phyloP scores from a whole-genome alignment of 2,113 vertebrate species.

The Sterrhoptilus dennistouni region DNA sequence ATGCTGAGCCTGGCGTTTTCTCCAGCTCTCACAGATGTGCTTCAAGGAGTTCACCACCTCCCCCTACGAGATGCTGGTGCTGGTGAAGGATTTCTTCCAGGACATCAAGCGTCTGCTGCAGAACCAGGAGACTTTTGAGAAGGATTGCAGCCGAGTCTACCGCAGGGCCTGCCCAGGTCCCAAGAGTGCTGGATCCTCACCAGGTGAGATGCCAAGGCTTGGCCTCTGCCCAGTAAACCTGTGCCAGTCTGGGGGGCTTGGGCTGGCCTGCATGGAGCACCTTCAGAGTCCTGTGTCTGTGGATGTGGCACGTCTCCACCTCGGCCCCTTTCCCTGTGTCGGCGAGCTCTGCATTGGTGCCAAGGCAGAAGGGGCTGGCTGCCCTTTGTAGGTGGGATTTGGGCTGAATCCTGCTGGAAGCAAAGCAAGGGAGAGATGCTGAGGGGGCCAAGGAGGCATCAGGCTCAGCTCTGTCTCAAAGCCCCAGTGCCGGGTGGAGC shows the following conservation, averaged over 20 bases:
- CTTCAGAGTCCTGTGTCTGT: background rate
- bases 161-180: constrained; percentile 19
- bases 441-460: background rate
- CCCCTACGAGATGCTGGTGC: constrained; percentile 68
- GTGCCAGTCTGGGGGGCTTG: background rate
- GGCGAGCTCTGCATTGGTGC: background rate
- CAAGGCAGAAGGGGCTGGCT: background rate
- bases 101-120: constrained; percentile 63
- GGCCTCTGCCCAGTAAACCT: background rate
- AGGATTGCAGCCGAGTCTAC: constrained; percentile 69
- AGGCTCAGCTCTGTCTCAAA: background rate
- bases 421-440: background rate
- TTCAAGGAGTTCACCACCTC: constrained; percentile 60
- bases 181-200: background rate
- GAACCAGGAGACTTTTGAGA: constrained; percentile 51
- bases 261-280: background rate
- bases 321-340: background rate
- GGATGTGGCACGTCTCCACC: background rate
- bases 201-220: constrained; percentile 30
- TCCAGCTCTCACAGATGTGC: constrained; percentile 57
- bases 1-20: background rate
- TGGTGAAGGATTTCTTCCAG: constrained; percentile 74
- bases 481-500: fast-evolving
- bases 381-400: background rate
- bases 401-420: background rate